These are phyloP conservation scores for Leptopterna dolabrata DNA, from an alignment of 2,888 invertebrate genomes.

Conservation along the genomic window DNA sequence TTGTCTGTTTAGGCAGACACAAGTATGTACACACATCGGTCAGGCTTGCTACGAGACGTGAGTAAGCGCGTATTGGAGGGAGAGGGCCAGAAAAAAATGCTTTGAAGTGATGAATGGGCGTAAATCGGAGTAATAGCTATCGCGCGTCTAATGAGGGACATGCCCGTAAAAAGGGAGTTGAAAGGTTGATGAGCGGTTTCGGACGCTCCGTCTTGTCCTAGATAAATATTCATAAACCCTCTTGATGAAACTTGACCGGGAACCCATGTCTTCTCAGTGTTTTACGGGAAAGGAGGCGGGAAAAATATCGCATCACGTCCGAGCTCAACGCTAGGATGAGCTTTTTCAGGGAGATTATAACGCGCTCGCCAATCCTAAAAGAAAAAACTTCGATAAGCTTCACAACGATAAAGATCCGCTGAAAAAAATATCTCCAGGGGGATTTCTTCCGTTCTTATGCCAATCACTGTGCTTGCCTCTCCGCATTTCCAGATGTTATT, in stretches of 20 bases:
- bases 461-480: not conserved
- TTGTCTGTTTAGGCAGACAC: not conserved
- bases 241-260: slow-evolving; percentile 6
- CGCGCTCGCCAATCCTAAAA: not conserved
- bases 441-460: not conserved
- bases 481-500: not conserved
- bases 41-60: not conserved
- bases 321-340: not conserved
- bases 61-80: not conserved
- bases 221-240: slow-evolving; percentile 21
- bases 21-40: not conserved
- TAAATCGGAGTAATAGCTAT: not conserved
- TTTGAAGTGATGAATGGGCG: slow-evolving; percentile 7
- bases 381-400: not conserved
- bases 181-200: slow-evolving; percentile 26
- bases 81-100: not conserved
- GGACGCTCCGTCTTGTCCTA: not conserved
- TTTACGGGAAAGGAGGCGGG: slow-evolving; percentile 4
- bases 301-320: slow-evolving; percentile 3
- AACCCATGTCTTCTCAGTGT: not conserved
- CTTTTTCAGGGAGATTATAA: slow-evolving; percentile 10
- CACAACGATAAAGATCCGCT: not conserved
- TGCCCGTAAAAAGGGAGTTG: not conserved
- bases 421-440: not conserved
- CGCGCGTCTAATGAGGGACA: slow-evolving; percentile 17